Base-by-base conservation (phyloP, 2,113 vertebrate genomes). In the Pomatostomus ruficeps region DNA sequence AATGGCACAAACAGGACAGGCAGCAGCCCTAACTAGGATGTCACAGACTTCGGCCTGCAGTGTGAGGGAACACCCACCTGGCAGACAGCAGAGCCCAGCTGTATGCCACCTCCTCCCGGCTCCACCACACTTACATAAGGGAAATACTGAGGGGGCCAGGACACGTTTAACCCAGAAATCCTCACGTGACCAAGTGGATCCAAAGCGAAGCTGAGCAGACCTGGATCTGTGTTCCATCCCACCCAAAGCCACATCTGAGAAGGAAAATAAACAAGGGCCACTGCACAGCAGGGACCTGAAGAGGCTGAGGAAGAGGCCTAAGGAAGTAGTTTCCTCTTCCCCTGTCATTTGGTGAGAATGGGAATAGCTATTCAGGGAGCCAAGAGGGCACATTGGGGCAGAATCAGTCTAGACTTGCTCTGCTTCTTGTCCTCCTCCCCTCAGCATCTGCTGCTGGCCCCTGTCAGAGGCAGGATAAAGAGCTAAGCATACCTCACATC, bases 1-100 rank as follows among this genome's bases (percentile, higher is more conserved):
- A 75, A 22, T 51, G 68, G 89, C 80, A 78, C 76, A 65, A 2
- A 6, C 1, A 0, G 76, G 65, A 59, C 0, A 2, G 48, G 12
- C 59, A 57, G 75, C 68, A 96, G 68, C 75, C 81, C 73, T 86
- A 84, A 81, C 52, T 29, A 54, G 88, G 68, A 66, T 8, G 24
- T 78, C 1, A 3, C 1, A 24, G 49, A 42, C 33, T 42, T 61
- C 0, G 1, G 66, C 58, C 54, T 5, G 48, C 0, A 0, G 62
- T 31, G 33, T 51, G 46, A 88, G 72, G 84, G 58, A 96, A 91
- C 90, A 94, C 48, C 65, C 72, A 43, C 72, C 88, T 86, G 91
- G 93, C 95, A 94, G 73, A 14, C 1, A 68, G 72, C 72, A 61
- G 55, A 66, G 40, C 63, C 75, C 94, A 95, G 85, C 85, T 92